Conservation (phyloP, 2,888 invertebrate genomes). For the Drosophila mercatorum region DNA sequence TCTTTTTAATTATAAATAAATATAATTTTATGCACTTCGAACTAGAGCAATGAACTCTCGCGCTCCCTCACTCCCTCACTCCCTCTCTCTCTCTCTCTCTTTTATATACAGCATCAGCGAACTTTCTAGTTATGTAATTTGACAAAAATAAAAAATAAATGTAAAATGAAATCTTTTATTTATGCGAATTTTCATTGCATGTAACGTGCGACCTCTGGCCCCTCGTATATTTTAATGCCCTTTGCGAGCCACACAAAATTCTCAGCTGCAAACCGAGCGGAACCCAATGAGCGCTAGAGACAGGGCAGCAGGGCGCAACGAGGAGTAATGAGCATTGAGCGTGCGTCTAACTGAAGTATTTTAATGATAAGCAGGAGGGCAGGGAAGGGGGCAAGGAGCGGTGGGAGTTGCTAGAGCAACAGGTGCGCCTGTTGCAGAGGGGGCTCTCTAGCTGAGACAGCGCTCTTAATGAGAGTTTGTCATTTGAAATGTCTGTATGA, state of each 20-base stretch:
- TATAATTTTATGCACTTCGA: neutral
- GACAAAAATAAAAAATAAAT: neutral
- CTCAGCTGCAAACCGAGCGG: slow-evolving; percentile 42
- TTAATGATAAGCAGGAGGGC: neutral
- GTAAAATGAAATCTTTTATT: slow-evolving; percentile 17
- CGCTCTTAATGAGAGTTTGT: neutral
- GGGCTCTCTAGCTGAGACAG: neutral
- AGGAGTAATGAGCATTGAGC: slow-evolving; percentile 15
- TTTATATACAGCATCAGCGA: neutral
- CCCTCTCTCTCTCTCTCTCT: neutral
- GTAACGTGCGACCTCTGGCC: slow-evolving; percentile 6
- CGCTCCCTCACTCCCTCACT: no score
- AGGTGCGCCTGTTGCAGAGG: slow-evolving; percentile 24
- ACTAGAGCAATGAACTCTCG: slow-evolving; percentile 31
- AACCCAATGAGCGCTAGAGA: slow-evolving; percentile 27
- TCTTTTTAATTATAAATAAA: neutral
- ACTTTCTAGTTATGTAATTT: slow-evolving; percentile 43
- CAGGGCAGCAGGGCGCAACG: neutral
- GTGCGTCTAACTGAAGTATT: slow-evolving; percentile 8
- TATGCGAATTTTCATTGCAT: slow-evolving; percentile 22
- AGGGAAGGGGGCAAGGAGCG: neutral
- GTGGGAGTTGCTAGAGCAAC: slow-evolving; percentile 22
- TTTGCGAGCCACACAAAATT: slow-evolving; percentile 40
- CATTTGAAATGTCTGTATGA: neutral
- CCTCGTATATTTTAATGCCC: slow-evolving; percentile 17